Evolutionary conservation across 2,113 vertebrate genomes (phyloP).

Genomic region (Rhagologus leucostigma): DNA sequence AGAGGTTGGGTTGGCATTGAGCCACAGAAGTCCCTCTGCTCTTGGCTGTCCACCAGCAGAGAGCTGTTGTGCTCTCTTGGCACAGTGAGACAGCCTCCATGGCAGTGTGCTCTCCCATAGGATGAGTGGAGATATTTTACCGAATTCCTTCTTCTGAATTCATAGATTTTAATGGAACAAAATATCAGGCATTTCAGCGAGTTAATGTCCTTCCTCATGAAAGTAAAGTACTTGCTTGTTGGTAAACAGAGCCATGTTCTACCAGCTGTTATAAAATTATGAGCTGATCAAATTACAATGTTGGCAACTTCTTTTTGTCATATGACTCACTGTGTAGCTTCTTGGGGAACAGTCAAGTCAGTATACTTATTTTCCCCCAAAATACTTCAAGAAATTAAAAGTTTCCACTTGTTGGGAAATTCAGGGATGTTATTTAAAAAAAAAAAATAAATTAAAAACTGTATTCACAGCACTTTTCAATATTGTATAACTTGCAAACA

Average conservation of each 20-base stretch:
- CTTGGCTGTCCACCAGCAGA: not conserved
- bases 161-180: not conserved
- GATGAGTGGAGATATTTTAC: not conserved
- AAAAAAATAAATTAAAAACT: not conserved
- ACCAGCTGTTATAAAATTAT: not conserved
- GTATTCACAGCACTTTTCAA: not conserved
- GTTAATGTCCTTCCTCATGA: not conserved
- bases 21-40: not conserved
- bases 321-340: not conserved
- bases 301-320: not conserved
- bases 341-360: not conserved
- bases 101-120: not conserved
- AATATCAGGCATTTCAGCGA: not conserved
- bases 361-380: not conserved
- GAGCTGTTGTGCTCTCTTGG: not conserved
- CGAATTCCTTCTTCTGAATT: not conserved
- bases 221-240: not conserved
- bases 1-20: accelerated
- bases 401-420: not conserved
- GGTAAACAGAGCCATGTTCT: not conserved
- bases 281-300: not conserved
- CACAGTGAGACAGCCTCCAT: accelerated
- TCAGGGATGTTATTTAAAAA: not conserved
- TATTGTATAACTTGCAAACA: not conserved
- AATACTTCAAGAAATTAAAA: not conserved